Base-by-base conservation (phyloP, 2,888 invertebrate genomes). In the Sturmia bella region DNA sequence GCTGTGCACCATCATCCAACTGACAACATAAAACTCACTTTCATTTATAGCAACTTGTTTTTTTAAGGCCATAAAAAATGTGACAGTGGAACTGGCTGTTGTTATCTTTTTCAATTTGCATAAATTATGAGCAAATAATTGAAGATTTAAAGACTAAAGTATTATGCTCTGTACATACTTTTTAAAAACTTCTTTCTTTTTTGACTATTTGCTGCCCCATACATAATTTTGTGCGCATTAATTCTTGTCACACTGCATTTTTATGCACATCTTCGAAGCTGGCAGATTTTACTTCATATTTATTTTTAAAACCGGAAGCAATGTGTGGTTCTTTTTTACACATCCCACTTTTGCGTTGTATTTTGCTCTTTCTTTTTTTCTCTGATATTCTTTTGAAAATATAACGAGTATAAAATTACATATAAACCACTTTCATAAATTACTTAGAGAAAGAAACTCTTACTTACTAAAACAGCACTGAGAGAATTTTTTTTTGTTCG, bases 11-110 rank as follows among this genome's bases (percentile, higher is more conserved):
- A 48, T 74, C 77, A 77, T 75, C 74, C 66, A 82, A 32, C 64
- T 66, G 78, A 70, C 74, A 78, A 50, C 39, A 75, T 54, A 37
- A 69, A 48, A 82, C 64, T 68, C 82, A 82, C 82, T 82, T 82
- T 78, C 82, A 82, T 78, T 82, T 66, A 78, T 24, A 1, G 52
- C 15, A 3, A 32, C 43, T 17, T 15, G 52, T 17, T 41, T 15
- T 21, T 9, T 12, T 17, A 52, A 17, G 32, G 32, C 17, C 17
- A 41, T 11, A 27, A 50, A 54, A 41, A 21, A 52, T 19, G 5
- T 17, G 37, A 45, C n/a, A 15, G 45, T 27, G 43, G 13, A 13
- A 54, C 32, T 32, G 59, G 37, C 19, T 57, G 17, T 17, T 12
- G 39, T 12, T 21, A 24, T 45, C n/a, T 54, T 17, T 61, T 27